Percentiles rank a stretch among this genome's conserved stretches.
Evolutionary conservation across 2,888 invertebrate species (phyloP).

Genomic region (Amphipoea lucens): DNA sequence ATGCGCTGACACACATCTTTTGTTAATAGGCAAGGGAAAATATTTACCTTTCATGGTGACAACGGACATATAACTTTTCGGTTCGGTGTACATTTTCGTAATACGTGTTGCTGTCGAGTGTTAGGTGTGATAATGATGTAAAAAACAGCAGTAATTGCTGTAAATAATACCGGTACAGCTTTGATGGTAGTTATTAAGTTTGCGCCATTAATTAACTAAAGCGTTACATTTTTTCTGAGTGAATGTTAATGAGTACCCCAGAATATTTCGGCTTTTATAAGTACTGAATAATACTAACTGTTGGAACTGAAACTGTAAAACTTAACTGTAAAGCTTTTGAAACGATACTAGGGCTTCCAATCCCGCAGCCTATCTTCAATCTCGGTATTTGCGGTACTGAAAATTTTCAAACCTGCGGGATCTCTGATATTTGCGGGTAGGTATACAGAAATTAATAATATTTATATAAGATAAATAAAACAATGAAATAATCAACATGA

Average conservation of each 20-base stretch:
- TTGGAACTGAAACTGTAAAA: background rate
- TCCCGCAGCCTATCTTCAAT: too few relatives aligned
- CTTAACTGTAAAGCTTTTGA: too few relatives aligned
- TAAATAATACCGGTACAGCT: conserved; percentile 32
- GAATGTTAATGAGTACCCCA: conserved; percentile 28
- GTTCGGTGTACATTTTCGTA: conserved; percentile 36
- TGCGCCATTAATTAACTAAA: conserved; percentile 25
- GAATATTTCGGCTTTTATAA: conserved; percentile 15
- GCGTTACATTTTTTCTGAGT: conserved; percentile 23
- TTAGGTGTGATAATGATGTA: conserved; percentile 32
- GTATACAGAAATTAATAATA: too few relatives aligned
- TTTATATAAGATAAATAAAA: too few relatives aligned
- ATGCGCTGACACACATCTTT: conserved; percentile 63
- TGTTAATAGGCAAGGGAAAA: conserved; percentile 54
- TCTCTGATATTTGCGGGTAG: background rate
- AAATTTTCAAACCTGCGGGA: background rate
- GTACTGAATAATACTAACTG: background rate
- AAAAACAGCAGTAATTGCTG: conserved; percentile 42
- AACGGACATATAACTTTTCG: conserved; percentile 40
- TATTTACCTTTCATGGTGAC: conserved; percentile 60
- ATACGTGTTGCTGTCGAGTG: background rate
- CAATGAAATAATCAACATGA: too few relatives aligned
- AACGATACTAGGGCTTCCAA: background rate
- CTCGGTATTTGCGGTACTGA: background rate
- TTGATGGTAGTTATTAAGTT: conserved; percentile 37